Evolutionary conservation across 2,797 vertebrate genomes (phyloP).

Genomic region (Tarsius wallacei): DNA sequence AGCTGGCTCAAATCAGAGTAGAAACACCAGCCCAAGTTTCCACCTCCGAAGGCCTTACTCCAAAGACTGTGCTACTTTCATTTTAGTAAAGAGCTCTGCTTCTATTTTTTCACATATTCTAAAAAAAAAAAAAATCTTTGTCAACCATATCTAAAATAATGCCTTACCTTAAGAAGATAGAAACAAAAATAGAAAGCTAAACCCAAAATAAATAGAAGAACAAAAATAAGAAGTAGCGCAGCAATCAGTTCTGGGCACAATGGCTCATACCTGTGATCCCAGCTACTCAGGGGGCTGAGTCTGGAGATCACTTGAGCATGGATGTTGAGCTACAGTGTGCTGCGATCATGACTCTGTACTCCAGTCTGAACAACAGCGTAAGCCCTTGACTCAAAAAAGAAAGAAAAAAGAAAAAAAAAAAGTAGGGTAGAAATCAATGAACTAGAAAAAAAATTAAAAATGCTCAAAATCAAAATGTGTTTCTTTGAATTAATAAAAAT

Average conservation of each 20-base stretch:
- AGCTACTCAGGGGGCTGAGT: no score
- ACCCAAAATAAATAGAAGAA: conserved; percentile 14
- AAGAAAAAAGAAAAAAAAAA: neutral
- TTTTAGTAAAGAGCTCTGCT: neutral
- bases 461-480: neutral
- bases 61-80: neutral
- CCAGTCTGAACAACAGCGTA: no score
- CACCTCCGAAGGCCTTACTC: neutral
- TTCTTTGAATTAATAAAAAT: conserved; percentile 14
- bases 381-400: neutral
- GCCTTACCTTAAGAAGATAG: neutral
- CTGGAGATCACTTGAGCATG: no score
- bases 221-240: neutral
- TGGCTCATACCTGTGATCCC: no score
- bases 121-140: neutral
- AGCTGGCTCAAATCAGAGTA: neutral
- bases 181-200: conserved; percentile 12
- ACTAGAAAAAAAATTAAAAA: neutral
- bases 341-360: no score
- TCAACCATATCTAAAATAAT: neutral
- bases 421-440: conserved; percentile 25
- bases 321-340: no score
- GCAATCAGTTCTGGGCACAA: no score
- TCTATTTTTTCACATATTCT: neutral
- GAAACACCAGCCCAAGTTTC: neutral